Base-by-base conservation (phyloP, 2,888 invertebrate genomes). In the Pyrrhia umbra region DNA sequence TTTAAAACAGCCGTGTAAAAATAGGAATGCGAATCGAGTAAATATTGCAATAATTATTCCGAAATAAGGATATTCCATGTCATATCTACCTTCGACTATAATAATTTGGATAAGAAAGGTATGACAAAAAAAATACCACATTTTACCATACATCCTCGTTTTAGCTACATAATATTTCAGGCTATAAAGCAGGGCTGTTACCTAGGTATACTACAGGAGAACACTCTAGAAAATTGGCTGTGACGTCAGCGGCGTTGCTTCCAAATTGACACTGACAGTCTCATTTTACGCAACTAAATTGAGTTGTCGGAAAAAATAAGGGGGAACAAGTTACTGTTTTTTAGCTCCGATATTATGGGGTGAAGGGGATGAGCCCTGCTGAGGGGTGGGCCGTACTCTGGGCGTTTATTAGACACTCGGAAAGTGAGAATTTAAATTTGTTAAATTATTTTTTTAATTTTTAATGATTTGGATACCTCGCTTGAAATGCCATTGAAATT, bases 211-310 rank as follows among this genome's bases (percentile, higher is more conserved):
- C 56, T 49, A 15, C 23, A 40, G 8, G 37, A 46, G 50, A 42
- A 68, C 60, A 73, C 75, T 72, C 58, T 63, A 66, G 54, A 63
- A 80, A 76, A 81, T 81, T 81, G 70, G 64, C 60, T 30, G 63
- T 64, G 73, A 79, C 70, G 67, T 80, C 76, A 79, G 49, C 62
- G 52, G 54, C 50, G 52, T 54, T 64, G 57, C 66, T 57, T 42
- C 23, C 68, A 81, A 81, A 81, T 81, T 78, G 76, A 76, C 68
- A 72, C 60, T 70, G 81, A 81, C 82, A 80, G 65, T 69, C 74
- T 74, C 78, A 81, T 81, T 81, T 80, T 78, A 80, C 80, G 64
- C 75, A 57, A 45, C 68, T 56, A 79, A 80, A 80, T 80, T 73
- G 80, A 81, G 75, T 73, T 80, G 80, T 75, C 77, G 70, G 68